Conservation (phyloP, 1,140 invertebrate species). For the Saccostrea echinata region DNA sequence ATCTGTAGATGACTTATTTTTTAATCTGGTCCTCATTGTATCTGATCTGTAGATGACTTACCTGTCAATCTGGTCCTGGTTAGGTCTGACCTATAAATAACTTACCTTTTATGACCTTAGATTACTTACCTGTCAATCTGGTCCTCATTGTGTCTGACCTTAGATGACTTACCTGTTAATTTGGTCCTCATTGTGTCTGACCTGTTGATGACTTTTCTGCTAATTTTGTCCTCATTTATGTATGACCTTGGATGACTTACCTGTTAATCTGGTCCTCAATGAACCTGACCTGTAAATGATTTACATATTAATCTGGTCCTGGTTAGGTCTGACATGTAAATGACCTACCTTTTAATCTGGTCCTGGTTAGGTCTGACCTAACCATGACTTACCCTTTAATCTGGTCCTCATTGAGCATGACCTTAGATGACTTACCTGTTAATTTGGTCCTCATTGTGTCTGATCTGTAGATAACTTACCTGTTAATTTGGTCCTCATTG, state of each 20-base stretch:
- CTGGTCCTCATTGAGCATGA: too few relatives aligned
- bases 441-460: conserved; percentile 98
- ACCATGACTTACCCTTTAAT: too few relatives aligned
- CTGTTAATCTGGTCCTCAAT: conserved; percentile 98
- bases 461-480: conserved; percentile 81
- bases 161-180: conserved; percentile 84
- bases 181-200: conserved; percentile 98
- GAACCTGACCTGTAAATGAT: conserved; percentile 97
- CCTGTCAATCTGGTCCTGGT: conserved; percentile 95
- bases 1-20: too few relatives aligned
- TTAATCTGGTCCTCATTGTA: too few relatives aligned
- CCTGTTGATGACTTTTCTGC: neutral
- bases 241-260: conserved; percentile 80
- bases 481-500: neutral
- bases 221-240: neutral
- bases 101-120: neutral
- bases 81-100: conserved; percentile 91
- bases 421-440: conserved; percentile 81
- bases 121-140: conserved; percentile 89
- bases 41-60: neutral
- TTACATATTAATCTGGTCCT: too few relatives aligned
- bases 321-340: too few relatives aligned
- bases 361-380: neutral
- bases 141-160: conserved; percentile 98
- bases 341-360: neutral